Evolutionary conservation across 2,113 vertebrate genomes (phyloP).

Genomic region (Ctenomys sociabilis): DNA sequence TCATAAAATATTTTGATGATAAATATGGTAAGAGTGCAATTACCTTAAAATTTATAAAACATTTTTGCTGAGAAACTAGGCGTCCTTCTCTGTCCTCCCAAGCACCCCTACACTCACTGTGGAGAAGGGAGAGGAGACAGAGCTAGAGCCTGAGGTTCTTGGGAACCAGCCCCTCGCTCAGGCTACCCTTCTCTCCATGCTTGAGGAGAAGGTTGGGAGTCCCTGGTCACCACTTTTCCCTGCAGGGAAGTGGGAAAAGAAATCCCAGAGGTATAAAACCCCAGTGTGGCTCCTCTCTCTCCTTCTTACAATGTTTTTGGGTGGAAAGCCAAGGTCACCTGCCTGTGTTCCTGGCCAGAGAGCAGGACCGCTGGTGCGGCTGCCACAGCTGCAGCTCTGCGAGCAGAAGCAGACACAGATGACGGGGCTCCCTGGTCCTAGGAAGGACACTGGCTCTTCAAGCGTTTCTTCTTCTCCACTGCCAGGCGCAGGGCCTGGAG

Average conservation of each 20-base stretch:
- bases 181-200: background rate
- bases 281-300: background rate
- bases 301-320: background rate
- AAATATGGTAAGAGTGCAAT: slow-evolving; percentile 12
- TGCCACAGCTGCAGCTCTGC: background rate
- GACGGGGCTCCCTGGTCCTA: background rate
- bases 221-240: background rate
- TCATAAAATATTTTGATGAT: slow-evolving; percentile 5
- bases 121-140: background rate
- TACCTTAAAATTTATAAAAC: slow-evolving; percentile 8
- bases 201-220: background rate
- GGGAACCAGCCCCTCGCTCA: background rate
- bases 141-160: background rate
- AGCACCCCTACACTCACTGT: background rate
- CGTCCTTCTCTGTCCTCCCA: background rate
- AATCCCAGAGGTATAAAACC: background rate
- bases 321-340: background rate
- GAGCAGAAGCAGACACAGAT: background rate
- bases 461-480: slow-evolving; percentile 81
- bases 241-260: background rate
- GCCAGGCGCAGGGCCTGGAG: slow-evolving; percentile 83
- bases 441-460: slow-evolving; percentile 32
- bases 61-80: background rate
- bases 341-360: background rate
- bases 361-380: rapidly evolving